These are phyloP conservation scores for Gambusia affinis DNA, from an alignment of 2,113 vertebrate genomes.

Conservation along the genomic window DNA sequence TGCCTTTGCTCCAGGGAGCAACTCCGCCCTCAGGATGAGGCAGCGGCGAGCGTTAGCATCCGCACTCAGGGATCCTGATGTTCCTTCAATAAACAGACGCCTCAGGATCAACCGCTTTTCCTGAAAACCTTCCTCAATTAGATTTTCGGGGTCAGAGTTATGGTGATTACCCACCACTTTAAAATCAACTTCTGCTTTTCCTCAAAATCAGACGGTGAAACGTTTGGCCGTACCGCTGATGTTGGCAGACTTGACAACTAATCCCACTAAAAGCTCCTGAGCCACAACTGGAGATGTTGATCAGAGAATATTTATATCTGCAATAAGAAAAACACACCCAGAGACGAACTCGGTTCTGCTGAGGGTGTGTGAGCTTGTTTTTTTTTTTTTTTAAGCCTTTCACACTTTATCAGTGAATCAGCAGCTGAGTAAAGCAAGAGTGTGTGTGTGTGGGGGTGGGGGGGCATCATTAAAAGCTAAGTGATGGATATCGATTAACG, in stretches of 20 bases:
- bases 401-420: conserved; percentile 43
- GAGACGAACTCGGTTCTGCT: conserved; percentile 20
- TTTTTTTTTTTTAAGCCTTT: conserved; percentile 26
- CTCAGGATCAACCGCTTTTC: neutral
- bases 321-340: neutral
- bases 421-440: conserved; percentile 27
- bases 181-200: neutral
- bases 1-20: conserved; percentile 43
- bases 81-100: neutral
- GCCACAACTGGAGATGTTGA: neutral
- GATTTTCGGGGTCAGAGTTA: no score
- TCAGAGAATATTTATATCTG: neutral
- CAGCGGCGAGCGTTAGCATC: conserved; percentile 1
- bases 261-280: neutral
- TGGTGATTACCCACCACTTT: neutral
- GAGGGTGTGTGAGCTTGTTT: conserved; percentile 25
- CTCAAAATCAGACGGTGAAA: neutral
- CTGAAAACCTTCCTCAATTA: neutral
- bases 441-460: accelerated
- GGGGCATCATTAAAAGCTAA: conserved; percentile 22
- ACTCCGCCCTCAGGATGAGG: conserved; percentile 16
- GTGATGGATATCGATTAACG: conserved; percentile 42
- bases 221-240: neutral
- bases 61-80: neutral
- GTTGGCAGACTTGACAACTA: neutral